phyloP scores from a whole-genome alignment of 2,113 vertebrate species.

The Paramisgurnus dabryanus region DNA sequence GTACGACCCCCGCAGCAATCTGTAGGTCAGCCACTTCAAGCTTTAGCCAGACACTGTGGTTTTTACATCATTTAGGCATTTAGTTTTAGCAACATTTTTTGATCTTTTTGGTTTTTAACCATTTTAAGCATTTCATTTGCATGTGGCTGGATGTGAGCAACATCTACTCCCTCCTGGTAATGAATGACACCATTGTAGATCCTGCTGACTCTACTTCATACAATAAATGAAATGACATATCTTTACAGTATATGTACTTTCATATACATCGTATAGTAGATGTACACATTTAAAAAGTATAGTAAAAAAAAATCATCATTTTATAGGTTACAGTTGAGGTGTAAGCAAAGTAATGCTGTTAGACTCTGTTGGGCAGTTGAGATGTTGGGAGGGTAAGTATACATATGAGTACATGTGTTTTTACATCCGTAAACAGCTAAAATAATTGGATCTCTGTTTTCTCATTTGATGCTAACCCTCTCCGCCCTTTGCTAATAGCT shows the following conservation, averaged over 20 bases:
- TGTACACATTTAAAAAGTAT: no score
- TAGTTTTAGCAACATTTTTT: no score
- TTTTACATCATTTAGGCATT: background rate
- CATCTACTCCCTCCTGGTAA: no score
- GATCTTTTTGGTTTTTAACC: no score
- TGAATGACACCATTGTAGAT: no score
- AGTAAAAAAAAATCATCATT: no score
- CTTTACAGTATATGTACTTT: no score
- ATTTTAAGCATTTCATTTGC: no score
- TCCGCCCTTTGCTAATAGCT: constrained; percentile 5
- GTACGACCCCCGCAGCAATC: constrained; percentile 40
- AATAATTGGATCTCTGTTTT: constrained; percentile 3
- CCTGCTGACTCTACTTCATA: no score
- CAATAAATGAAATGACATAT: no score
- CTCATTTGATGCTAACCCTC: constrained; percentile 1
- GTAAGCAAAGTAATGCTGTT: background rate
- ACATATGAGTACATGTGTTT: background rate
- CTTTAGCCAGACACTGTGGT: background rate
- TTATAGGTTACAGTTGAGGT: background rate
- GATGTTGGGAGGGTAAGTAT: background rate
- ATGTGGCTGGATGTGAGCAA: no score
- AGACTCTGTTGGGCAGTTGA: background rate
- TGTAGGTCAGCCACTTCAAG: constrained; percentile 4
- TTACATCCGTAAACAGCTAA: constrained; percentile 13
- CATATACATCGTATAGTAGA: no score